A percentile compares a stretch with the other conserved stretches of the same genome.
phyloP scores from a whole-genome alignment of 2,888 invertebrate genomes.

The Xylota sylvarum region DNA sequence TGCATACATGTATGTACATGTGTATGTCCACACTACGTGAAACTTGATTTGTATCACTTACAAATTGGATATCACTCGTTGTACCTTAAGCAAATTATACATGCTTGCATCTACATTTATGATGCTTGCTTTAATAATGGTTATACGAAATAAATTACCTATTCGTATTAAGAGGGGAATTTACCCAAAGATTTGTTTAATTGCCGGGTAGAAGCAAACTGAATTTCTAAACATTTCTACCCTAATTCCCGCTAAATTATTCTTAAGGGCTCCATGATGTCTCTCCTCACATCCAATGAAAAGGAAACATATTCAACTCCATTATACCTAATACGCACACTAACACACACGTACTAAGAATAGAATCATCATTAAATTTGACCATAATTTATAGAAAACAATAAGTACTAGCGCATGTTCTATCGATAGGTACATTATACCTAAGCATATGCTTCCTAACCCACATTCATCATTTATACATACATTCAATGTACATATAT shows the following conservation, averaged over 20 bases:
- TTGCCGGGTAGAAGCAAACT: no score
- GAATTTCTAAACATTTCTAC: no score
- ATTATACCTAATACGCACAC: neutral
- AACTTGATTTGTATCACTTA: no score
- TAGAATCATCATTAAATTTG: slow-evolving; percentile 31
- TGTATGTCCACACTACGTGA: no score
- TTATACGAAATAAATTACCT: no score
- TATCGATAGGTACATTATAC: neutral
- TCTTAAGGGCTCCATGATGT: neutral
- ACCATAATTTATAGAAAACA: slow-evolving; percentile 44
- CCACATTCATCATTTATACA: slow-evolving; percentile 5
- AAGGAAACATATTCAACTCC: neutral
- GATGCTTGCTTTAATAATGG: no score
- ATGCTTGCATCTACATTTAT: no score
- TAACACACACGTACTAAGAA: neutral
- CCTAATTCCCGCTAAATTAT: neutral
- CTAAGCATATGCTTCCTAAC: slow-evolving; percentile 40
- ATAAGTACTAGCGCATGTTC: slow-evolving; percentile 44
- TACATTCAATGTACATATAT: neutral
- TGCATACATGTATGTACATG: no score
- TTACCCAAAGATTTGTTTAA: no score
- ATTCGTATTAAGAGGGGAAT: no score
- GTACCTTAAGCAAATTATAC: no score
- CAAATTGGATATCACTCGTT: no score
- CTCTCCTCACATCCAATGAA: neutral